A percentile compares a stretch with the other conserved stretches of the same genome.
phyloP scores from a whole-genome alignment of 2,888 invertebrate species.

The Apotomis betuletana region DNA sequence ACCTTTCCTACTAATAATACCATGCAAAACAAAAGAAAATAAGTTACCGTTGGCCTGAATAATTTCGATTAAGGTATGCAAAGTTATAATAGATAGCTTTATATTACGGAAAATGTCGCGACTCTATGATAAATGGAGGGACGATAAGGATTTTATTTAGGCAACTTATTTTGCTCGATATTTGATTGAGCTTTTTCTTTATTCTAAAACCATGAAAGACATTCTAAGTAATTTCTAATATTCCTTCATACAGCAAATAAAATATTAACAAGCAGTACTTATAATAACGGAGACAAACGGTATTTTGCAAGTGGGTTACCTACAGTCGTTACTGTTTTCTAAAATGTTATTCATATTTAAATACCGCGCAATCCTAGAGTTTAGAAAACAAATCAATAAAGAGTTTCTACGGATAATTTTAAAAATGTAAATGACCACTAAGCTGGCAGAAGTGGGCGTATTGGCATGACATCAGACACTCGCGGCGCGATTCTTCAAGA shows the following conservation, averaged over 20 bases:
- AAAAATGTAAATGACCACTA: conserved; percentile 50
- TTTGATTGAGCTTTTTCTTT: conserved; percentile 17
- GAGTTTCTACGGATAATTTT: conserved; percentile 33
- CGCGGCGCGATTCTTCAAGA: conserved; percentile 50
- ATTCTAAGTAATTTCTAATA: neutral
- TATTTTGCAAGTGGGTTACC: conserved; percentile 26
- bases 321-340: conserved; percentile 24
- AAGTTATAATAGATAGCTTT: conserved; percentile 46
- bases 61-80: conserved; percentile 47
- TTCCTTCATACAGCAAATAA: neutral
- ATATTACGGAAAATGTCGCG: conserved; percentile 52
- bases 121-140: conserved; percentile 52
- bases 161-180: conserved; percentile 44
- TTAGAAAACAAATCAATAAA: conserved; percentile 34
- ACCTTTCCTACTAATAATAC: conserved; percentile 15
- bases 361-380: conserved; percentile 8
- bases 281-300: conserved; percentile 27
- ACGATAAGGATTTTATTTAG: conserved; percentile 50
- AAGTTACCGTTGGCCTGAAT: conserved; percentile 19
- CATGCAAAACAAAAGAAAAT: conserved; percentile 8
- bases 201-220: neutral
- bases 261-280: neutral
- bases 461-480: conserved; percentile 69
- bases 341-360: conserved; percentile 19
- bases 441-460: conserved; percentile 56